phyloP scores from a whole-genome alignment of 2,888 invertebrate genomes.

The Chesias legatella region DNA sequence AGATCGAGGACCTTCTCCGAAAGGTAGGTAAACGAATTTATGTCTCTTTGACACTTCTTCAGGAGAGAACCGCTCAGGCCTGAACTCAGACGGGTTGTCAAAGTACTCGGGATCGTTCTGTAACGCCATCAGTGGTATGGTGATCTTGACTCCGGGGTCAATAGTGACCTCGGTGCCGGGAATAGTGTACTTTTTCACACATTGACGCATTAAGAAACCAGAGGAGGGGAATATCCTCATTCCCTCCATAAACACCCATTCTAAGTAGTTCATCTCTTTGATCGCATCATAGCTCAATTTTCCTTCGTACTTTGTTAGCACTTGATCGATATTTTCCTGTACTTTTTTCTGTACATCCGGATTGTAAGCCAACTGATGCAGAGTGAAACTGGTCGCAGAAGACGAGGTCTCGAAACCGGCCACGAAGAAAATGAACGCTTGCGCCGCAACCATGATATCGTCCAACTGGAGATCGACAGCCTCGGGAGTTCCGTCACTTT shows the following conservation, averaged over 20 bases:
- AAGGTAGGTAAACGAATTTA: slow-evolving; percentile 55
- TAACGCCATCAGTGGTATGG: slow-evolving; percentile 30
- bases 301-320: slow-evolving; percentile 40
- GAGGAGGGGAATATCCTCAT: slow-evolving; percentile 53
- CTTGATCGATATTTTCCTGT: slow-evolving; percentile 49
- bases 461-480: slow-evolving; percentile 41
- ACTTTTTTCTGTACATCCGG: slow-evolving; percentile 47
- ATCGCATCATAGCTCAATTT: slow-evolving; percentile 53
- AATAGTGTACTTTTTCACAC: slow-evolving; percentile 38
- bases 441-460: slow-evolving; percentile 46
- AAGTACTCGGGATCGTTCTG: slow-evolving; percentile 57
- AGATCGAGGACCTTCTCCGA: slow-evolving; percentile 57
- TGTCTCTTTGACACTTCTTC: slow-evolving; percentile 35
- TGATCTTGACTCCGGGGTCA: slow-evolving; percentile 33
- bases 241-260: slow-evolving; percentile 53
- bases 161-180: slow-evolving; percentile 42
- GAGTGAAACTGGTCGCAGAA: slow-evolving; percentile 56
- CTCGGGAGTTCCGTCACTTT: slow-evolving; percentile 40
- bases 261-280: slow-evolving; percentile 56
- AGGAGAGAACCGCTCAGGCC: slow-evolving; percentile 53
- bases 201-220: slow-evolving; percentile 40
- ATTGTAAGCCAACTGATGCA: slow-evolving; percentile 55
- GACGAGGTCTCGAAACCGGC: slow-evolving; percentile 76
- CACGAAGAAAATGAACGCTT: slow-evolving; percentile 59
- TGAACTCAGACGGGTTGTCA: slow-evolving; percentile 44